Base-by-base conservation (phyloP, 53 echinoderm and acorn worm genomes). In the Mesocentrotus franciscanus region DNA sequence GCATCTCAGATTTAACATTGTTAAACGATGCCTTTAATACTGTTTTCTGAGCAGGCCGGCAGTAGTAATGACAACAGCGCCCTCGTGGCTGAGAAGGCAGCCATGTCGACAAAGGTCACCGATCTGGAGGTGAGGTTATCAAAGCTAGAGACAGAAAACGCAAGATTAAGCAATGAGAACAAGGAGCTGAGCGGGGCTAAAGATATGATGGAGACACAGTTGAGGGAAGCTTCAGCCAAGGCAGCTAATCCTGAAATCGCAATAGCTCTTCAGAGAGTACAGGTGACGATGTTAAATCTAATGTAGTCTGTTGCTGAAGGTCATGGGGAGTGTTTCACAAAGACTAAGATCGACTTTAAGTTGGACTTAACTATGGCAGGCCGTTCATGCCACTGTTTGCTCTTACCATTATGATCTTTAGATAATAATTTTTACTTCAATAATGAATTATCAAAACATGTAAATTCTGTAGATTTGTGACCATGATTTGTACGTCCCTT, bases 81-180 rank as follows among this genome's bases (percentile, higher is more conserved):
- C 95, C 96, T 97, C 78, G 93, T 96, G 59, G 97, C 96, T 26
- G 97, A 97, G 93, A 97, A 97, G 30, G 97, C 97, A 4, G 95
- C 97, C 95, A 97, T 98, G 93, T 89, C 96, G 18, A 96, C 96
- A 27, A 95, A 97, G 93, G 94, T 95, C 32, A 81, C 95, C 1
- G 97, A 98, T 56, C 94, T 98, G 4, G 96, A 99, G 91, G 95
- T 96, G 17, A 92, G 96, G 90, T 91, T 98, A 18, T 72, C 95
- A 29, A 90, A 96, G 71, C 56, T 95, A 4, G 96, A 97, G 61
- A 36, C 89, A 14, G 93, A 96, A 34, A 95, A 89, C 22, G 96
- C 89, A 14, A 93, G 95, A 75, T 68, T 97, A 17, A 70, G 68
- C 16, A 11, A 71, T 1, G 99, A 97, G 76, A 98, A 96, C 32